Percentiles rank a stretch among this genome's conserved stretches.
Evolutionary conservation across 2,888 invertebrate species (phyloP).

Genomic region (Platerodrilus igneus): DNA sequence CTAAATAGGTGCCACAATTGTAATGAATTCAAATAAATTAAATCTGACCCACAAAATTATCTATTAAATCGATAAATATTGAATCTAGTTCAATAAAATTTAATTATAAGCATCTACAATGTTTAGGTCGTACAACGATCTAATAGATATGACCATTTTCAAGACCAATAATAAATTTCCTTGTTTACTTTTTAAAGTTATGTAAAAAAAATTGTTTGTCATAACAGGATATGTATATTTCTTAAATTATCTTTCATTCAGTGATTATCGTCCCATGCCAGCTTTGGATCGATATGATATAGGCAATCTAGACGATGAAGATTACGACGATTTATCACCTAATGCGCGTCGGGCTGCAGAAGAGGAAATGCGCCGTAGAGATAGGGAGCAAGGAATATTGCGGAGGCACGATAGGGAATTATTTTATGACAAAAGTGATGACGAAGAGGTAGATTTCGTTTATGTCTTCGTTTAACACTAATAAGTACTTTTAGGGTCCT

Average conservation of each 20-base stretch:
- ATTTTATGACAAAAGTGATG: conserved; percentile 62
- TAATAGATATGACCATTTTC: no score
- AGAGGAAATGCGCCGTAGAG: conserved; percentile 77
- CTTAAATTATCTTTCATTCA: no score
- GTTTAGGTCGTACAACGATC: no score
- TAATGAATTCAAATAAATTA: no score
- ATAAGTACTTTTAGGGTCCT: conserved; percentile 52
- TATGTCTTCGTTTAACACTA: conserved; percentile 1
- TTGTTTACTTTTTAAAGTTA: no score
- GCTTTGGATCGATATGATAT: conserved; percentile 90
- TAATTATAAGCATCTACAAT: no score
- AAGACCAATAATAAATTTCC: no score
- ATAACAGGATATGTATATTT: conserved; percentile 15
- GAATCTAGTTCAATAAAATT: no score
- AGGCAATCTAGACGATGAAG: conserved; percentile 77
- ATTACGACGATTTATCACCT: conserved; percentile 82
- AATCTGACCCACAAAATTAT: no score
- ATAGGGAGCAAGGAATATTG: conserved; percentile 58
- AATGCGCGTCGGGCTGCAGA: conserved; percentile 89
- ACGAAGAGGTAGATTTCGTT: conserved; percentile 34
- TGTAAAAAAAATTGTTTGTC: no score
- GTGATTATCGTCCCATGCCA: conserved; percentile 96
- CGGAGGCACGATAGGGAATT: conserved; percentile 77
- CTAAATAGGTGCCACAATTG: no score
- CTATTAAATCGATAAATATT: no score